These are phyloP conservation scores for Hylaeus volcanicus DNA, from an alignment of 1,140 invertebrate genomes.

Conservation along the genomic window DNA sequence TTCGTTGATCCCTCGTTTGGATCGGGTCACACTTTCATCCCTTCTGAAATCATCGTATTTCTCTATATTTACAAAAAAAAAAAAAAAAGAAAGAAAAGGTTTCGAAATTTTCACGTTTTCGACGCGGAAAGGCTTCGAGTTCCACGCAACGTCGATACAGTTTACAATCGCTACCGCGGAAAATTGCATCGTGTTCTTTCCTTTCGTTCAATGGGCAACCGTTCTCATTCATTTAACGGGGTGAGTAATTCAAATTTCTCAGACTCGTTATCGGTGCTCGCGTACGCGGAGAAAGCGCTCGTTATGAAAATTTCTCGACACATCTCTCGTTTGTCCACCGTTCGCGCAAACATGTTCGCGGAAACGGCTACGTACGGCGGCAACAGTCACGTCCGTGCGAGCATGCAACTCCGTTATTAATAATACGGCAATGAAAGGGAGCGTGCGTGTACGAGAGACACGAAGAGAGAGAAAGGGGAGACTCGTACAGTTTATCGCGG, in stretches of 20 bases:
- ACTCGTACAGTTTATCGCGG: slow-evolving; percentile 26
- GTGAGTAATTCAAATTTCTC: not conserved
- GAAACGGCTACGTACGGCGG: slow-evolving; percentile 5
- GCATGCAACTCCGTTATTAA: slow-evolving; percentile 42
- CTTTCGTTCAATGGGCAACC: not conserved
- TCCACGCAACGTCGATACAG: slow-evolving; percentile 18
- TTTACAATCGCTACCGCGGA: not conserved
- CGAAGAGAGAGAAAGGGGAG: not conserved
- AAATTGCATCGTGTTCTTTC: not conserved
- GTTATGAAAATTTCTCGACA: slow-evolving; percentile 15
- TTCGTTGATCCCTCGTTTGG: too few relatives aligned
- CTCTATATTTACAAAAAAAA: too few relatives aligned
- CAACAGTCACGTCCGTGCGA: slow-evolving; percentile 18
- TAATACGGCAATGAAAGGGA: slow-evolving; percentile 4
- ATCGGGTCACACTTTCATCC: too few relatives aligned
- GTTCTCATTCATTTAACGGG: not conserved
- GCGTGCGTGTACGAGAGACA: too few relatives aligned
- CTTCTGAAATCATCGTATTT: too few relatives aligned
- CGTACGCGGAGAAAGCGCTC: not conserved
- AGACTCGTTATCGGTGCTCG: not conserved
- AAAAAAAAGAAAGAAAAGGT: too few relatives aligned
- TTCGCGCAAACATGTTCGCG: slow-evolving; percentile 17
- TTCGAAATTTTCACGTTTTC: too few relatives aligned
- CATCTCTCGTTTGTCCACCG: not conserved
- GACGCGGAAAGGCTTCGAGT: too few relatives aligned